Percentiles rank a stretch among this genome's conserved stretches.
These are phyloP conservation scores for Lithophane ornitopus DNA, from an alignment of 2,888 invertebrate genomes.

Conservation along the genomic window DNA sequence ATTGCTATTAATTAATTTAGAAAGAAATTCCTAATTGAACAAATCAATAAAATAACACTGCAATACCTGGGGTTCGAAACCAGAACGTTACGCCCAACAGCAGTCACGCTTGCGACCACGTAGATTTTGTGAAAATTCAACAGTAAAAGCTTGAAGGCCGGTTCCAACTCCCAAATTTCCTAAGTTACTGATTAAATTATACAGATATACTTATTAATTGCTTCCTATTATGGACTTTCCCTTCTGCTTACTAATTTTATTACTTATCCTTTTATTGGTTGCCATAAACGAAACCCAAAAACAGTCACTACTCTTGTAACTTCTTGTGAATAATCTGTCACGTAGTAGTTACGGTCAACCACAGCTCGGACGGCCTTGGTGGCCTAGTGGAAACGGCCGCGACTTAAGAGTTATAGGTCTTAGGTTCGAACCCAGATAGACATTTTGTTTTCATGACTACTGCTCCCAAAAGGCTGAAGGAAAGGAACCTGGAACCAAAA, in stretches of 20 bases:
- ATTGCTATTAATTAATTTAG: neutral
- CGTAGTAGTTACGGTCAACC: neutral
- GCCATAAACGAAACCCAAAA: too few species aligned
- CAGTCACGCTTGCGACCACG: too few species aligned
- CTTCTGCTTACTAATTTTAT: neutral
- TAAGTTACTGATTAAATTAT: too few species aligned
- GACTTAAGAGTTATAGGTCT: neutral
- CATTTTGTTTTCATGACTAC: neutral
- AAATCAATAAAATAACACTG: constrained; percentile 1
- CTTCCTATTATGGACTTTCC: neutral
- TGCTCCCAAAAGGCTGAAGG: neutral
- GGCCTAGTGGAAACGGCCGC: neutral
- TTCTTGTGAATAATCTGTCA: constrained; percentile 7
- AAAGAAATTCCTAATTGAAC: neutral
- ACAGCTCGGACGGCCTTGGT: neutral
- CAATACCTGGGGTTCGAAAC: neutral
- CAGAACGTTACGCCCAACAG: neutral
- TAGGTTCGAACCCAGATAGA: neutral
- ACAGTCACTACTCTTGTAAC: neutral
- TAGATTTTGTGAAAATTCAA: neutral
- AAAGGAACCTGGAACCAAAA: neutral
- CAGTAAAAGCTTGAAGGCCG: neutral
- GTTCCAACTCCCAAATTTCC: too few species aligned
- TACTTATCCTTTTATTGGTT: neutral
- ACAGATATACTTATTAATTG: too few species aligned